Conservation (phyloP, 2,113 vertebrate species). For the Ophthalmolycus amberensis region DNA sequence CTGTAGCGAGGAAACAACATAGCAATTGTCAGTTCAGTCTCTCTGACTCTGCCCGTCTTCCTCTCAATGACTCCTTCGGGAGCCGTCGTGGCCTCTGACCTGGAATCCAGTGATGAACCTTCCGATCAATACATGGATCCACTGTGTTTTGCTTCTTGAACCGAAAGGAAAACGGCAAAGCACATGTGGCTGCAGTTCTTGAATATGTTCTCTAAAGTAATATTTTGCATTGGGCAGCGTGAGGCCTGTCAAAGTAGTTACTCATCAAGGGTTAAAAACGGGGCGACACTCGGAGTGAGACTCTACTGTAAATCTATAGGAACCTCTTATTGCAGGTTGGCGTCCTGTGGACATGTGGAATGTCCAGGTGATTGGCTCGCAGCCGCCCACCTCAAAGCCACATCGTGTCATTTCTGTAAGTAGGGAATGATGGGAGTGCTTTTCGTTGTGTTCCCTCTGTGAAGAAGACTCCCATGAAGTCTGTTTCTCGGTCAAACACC, state of each 20-base stretch:
- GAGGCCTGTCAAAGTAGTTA: slow-evolving; percentile 5
- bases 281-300: background rate
- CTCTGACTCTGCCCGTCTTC: background rate
- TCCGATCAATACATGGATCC: slow-evolving; percentile 26
- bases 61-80: background rate
- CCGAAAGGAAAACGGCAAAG: background rate
- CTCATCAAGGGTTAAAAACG: slow-evolving; percentile 2
- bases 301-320: background rate
- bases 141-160: slow-evolving; percentile 4
- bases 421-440: slow-evolving; percentile 1
- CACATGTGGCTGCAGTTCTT: background rate
- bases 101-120: slow-evolving; percentile 42
- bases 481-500: slow-evolving; percentile 33
- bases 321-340: background rate
- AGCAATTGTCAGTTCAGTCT: background rate
- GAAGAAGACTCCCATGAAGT: slow-evolving; percentile 23
- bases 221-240: background rate
- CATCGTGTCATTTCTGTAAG: slow-evolving; percentile 33
- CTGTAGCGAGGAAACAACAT: background rate
- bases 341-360: slow-evolving; percentile 24
- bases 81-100: slow-evolving; percentile 11
- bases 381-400: slow-evolving; percentile 34
- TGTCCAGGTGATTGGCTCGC: slow-evolving; percentile 49
- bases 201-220: background rate
- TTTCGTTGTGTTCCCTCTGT: slow-evolving; percentile 1